Percentiles rank a stretch among this genome's conserved stretches.
Evolutionary conservation across 2,888 invertebrate species (phyloP).

Genomic region (Sminthurides aquaticus): DNA sequence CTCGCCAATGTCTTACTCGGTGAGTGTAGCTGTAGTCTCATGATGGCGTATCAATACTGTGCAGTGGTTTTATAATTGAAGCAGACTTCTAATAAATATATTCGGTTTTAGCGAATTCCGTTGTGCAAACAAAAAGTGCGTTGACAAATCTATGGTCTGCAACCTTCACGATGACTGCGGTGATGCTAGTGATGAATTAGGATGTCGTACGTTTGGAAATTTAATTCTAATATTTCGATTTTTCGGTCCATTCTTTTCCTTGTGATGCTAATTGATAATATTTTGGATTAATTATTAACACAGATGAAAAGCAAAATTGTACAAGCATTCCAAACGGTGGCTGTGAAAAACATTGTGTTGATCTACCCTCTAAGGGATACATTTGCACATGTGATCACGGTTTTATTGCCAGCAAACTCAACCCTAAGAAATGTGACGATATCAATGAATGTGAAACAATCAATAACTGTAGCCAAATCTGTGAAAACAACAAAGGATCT

Average conservation of each 20-base stretch:
- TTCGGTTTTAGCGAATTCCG: constrained; percentile 64
- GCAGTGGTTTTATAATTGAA: not conserved
- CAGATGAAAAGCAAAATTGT: constrained; percentile 45
- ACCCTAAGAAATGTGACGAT: constrained; percentile 78
- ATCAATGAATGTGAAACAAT: constrained; percentile 77
- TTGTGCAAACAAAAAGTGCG: constrained; percentile 80
- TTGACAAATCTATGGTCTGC: constrained; percentile 69
- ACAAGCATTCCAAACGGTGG: constrained; percentile 57
- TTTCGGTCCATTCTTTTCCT: too few relatives aligned
- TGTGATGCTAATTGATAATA: too few relatives aligned
- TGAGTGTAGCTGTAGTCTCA: too few relatives aligned
- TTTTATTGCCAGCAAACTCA: constrained; percentile 69
- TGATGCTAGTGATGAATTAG: constrained; percentile 80
- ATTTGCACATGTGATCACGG: constrained; percentile 85
- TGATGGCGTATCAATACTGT: too few relatives aligned
- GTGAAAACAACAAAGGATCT: constrained; percentile 83
- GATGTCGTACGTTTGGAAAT: constrained; percentile 66
- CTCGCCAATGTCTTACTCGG: constrained; percentile 49
- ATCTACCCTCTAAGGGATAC: constrained; percentile 70
- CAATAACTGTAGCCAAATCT: constrained; percentile 88
- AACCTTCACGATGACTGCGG: constrained; percentile 86
- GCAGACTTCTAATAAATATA: not conserved
- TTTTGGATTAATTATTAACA: not conserved
- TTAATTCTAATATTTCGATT: too few relatives aligned
- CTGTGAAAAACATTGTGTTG: constrained; percentile 85